These are phyloP conservation scores for Apis mellifera DNA, from an alignment of 1,140 invertebrate species.

Conservation along the genomic window DNA sequence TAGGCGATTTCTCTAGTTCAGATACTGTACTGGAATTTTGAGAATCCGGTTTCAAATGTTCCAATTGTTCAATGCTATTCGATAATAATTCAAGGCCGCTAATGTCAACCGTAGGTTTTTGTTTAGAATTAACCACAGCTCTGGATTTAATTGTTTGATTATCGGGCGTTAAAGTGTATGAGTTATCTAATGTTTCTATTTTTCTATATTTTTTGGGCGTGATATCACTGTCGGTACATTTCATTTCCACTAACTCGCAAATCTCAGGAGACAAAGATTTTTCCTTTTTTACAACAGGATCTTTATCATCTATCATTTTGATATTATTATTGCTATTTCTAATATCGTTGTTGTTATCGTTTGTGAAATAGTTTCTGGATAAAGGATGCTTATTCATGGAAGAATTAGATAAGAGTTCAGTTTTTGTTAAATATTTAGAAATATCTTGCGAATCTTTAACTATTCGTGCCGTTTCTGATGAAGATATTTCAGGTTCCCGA, in stretches of 20 bases:
- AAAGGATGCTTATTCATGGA: neutral
- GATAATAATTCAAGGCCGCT: slow-evolving; percentile 91
- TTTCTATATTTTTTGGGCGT: neutral
- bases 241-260: neutral
- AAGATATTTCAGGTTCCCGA: slow-evolving; percentile 24
- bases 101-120: slow-evolving; percentile 83
- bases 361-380: slow-evolving; percentile 25
- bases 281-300: slow-evolving; percentile 42
- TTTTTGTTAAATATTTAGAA: neutral
- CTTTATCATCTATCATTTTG: neutral
- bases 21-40: slow-evolving; percentile 20
- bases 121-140: neutral
- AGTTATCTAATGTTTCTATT: accelerated
- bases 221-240: too few species aligned
- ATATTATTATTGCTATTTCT: slow-evolving; percentile 62
- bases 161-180: neutral
- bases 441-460: neutral
- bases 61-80: slow-evolving; percentile 90
- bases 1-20: slow-evolving; percentile 59
- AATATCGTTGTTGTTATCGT: slow-evolving; percentile 61
- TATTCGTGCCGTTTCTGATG: neutral
- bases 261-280: slow-evolving; percentile 21
- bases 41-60: slow-evolving; percentile 72
- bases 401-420: neutral
- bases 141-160: slow-evolving; percentile 10